These are phyloP conservation scores for Electrona antarctica DNA, from an alignment of 2,113 vertebrate genomes.

Conservation along the genomic window DNA sequence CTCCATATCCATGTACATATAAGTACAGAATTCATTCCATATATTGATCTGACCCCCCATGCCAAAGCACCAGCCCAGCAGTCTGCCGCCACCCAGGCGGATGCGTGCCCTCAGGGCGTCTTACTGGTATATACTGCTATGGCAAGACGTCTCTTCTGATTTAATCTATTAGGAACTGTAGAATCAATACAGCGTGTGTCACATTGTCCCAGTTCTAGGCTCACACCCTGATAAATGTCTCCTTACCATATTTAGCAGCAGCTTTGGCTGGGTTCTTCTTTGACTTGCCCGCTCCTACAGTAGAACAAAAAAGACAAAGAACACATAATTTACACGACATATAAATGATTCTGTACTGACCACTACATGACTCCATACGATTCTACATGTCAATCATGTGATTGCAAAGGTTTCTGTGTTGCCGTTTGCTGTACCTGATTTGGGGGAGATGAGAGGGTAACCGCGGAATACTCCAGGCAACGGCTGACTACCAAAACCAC, in stretches of 20 bases:
- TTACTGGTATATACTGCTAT: background rate
- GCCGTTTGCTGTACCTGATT: slow-evolving; percentile 59
- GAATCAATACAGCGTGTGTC: background rate
- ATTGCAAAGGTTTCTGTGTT: background rate
- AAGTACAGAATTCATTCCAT: no score
- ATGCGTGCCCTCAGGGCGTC: no score
- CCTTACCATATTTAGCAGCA: slow-evolving; percentile 72
- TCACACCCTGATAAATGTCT: background rate
- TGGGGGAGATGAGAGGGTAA: slow-evolving; percentile 74
- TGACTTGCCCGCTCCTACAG: slow-evolving; percentile 67
- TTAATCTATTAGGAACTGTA: background rate
- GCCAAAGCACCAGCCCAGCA: no score
- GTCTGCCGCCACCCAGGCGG: no score
- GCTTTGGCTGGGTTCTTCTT: slow-evolving; percentile 70
- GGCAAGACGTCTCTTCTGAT: background rate
- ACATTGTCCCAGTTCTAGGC: background rate
- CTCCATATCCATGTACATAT: no score
- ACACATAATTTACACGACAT: background rate
- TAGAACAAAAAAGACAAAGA: background rate
- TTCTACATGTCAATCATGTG: background rate
- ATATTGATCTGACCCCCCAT: no score
- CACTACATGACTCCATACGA: background rate
- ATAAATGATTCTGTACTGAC: background rate
- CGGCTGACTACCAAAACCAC: slow-evolving; percentile 51
- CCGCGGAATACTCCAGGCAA: slow-evolving; percentile 73